Base-by-base conservation (phyloP, 2,888 invertebrate species). In the Tenthredo notha region DNA sequence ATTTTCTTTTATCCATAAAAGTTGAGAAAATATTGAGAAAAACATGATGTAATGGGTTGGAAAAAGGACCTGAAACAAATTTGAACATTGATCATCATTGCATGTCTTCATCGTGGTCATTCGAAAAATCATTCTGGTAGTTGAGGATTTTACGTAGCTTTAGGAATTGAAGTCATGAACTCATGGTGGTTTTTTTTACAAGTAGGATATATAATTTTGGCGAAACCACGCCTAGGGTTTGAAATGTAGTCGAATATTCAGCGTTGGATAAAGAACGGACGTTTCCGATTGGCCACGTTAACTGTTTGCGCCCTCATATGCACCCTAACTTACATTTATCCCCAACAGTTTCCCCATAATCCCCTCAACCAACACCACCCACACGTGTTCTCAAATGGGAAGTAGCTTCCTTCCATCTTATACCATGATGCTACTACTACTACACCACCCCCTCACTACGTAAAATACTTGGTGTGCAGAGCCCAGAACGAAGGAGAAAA, bases 281-380 rank as follows among this genome's bases (percentile, higher is more conserved):
- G 92, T 92, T 93, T 92, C 92, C 93, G 93, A 93, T 93, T 93
- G 93, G 93, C 87, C 88, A 85, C 87, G 88, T 86, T 87, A 88
- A 87, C 87, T 87, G 88, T 88, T 88, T 88, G 89, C 89, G 88
- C 90, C 88, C 87, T 85, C 86, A 85, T 86, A 86, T 85, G 85
- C 88, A 84, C 84, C 65, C 84, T 72, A 33, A n/a, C 40, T 37
- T 29, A 37, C 40, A 74, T 29, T 84, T 85, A 85, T 82, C 85
- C 84, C 84, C 83, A 75, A 70, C 70, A 33, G 43, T 54, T 40
- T 37, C n/a, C n/a, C 54, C 54, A 54, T 54, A 54, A 54, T 33
- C 67, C 67, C 84, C n/a, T n/a, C 84, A 84, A 72, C 47, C 47
- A 50, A 80, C 84, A 85, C 70, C 67, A 83, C 83, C 83, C 83